Evolutionary conservation across 1,140 invertebrate genomes (phyloP).

Genomic region (Euschistus heros): DNA sequence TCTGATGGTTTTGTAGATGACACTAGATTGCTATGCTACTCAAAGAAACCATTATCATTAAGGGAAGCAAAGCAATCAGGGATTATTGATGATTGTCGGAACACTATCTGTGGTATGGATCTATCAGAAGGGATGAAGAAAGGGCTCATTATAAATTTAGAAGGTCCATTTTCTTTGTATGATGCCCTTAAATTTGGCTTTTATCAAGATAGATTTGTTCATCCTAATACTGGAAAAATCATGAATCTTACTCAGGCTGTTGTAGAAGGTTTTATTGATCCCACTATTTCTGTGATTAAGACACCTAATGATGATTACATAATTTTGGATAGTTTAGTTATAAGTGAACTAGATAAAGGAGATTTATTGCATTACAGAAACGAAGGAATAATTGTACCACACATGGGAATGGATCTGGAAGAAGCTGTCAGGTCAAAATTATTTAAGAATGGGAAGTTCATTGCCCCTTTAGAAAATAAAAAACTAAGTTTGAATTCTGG

Average conservation of each 20-base stretch:
- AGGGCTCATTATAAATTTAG: conserved; percentile 38
- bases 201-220: background rate
- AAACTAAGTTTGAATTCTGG: conserved; percentile 58
- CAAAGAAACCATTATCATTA: background rate
- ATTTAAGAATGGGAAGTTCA: conserved; percentile 67
- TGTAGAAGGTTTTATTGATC: conserved; percentile 24
- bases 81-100: background rate
- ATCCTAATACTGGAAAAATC: conserved; percentile 14
- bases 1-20: background rate
- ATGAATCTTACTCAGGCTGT: conserved; percentile 19
- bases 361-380: conserved; percentile 55
- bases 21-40: background rate
- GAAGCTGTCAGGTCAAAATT: conserved; percentile 65
- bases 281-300: conserved; percentile 34
- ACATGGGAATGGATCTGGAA: conserved; percentile 57
- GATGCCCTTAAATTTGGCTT: conserved; percentile 61
- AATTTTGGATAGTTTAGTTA: background rate
- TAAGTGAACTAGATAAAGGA: background rate
- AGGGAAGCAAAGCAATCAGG: background rate
- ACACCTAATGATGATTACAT: conserved; percentile 33
- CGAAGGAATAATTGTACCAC: conserved; percentile 61
- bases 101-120: conserved; percentile 1
- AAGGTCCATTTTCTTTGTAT: conserved; percentile 45
- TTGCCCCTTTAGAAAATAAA: conserved; percentile 59
- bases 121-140: background rate